Conservation (phyloP, 2,113 vertebrate species). For the Platichthys stellatus region DNA sequence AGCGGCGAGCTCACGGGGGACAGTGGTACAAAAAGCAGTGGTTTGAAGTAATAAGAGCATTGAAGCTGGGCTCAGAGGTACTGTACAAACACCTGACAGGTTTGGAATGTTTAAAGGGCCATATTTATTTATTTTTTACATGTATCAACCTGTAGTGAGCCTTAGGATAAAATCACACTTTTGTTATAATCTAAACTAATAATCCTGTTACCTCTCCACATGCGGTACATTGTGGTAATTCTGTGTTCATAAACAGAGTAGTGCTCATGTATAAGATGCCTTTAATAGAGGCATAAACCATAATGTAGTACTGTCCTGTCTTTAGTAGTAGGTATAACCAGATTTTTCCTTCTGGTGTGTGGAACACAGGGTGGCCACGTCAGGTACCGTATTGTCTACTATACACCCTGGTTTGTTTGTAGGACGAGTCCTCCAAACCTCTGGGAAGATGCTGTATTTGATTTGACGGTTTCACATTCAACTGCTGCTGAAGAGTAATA, state of each 20-base stretch:
- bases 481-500: constrained; percentile 2
- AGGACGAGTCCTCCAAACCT: neutral
- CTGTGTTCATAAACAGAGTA: neutral
- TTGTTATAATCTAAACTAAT: neutral
- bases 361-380: neutral
- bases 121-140: constrained; percentile 25
- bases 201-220: constrained; percentile 15
- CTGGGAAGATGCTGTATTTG: neutral
- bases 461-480: constrained; percentile 1
- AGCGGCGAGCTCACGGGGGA: neutral
- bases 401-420: neutral
- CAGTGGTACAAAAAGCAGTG: neutral
- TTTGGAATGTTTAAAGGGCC: constrained; percentile 25
- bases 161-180: neutral
- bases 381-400: constrained; percentile 27
- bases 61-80: constrained; percentile 17
- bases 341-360: constrained; percentile 1
- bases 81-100: neutral
- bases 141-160: neutral
- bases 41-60: neutral
- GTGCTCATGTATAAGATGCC: neutral
- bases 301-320: neutral
- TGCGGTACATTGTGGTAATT: constrained; percentile 3
- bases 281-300: neutral
- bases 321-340: constrained; percentile 10